phyloP scores from a whole-genome alignment of 2,888 invertebrate genomes.

The Cataglyphis rosenhaueri region DNA sequence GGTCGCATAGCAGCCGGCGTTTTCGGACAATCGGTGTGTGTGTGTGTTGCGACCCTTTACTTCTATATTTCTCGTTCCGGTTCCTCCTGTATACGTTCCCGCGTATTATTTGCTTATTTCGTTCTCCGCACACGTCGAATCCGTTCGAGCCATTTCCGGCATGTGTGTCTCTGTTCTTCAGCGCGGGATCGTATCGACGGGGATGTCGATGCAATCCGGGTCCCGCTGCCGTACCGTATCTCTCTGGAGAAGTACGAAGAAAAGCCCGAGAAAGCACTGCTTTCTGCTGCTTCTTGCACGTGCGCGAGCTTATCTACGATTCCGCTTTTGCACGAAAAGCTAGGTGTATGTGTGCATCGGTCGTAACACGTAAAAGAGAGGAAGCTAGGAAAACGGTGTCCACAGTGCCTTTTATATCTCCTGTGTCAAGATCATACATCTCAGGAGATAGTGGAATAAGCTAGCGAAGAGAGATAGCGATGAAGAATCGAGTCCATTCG shows the following conservation, averaged over 20 bases:
- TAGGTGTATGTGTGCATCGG: slow-evolving; percentile 9
- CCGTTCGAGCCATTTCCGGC: slow-evolving; percentile 66
- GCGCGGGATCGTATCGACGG: slow-evolving; percentile 47
- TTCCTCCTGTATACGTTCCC: slow-evolving; percentile 40
- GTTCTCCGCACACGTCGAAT: slow-evolving; percentile 80
- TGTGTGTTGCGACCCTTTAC: slow-evolving; percentile 55
- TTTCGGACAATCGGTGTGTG: slow-evolving; percentile 77
- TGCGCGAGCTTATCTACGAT: slow-evolving; percentile 34
- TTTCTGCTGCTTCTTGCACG: slow-evolving; percentile 57
- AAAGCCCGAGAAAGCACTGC: slow-evolving; percentile 59
- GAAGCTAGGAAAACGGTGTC: background rate
- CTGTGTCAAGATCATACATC: slow-evolving; percentile 5
- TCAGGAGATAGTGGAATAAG: slow-evolving; percentile 21
- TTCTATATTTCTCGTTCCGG: slow-evolving; percentile 12
- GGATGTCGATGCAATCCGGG: slow-evolving; percentile 54
- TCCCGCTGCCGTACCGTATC: slow-evolving; percentile 46
- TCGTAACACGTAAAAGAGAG: slow-evolving; percentile 20
- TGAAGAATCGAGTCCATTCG: background rate
- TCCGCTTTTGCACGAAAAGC: slow-evolving; percentile 28
- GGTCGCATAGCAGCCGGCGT: slow-evolving; percentile 72
- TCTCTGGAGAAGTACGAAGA: slow-evolving; percentile 55
- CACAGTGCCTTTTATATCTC: background rate
- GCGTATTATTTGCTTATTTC: slow-evolving; percentile 78
- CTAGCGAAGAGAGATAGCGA: slow-evolving; percentile 1
- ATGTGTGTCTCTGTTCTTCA: slow-evolving; percentile 62